phyloP scores from a whole-genome alignment of 2,797 vertebrate species.

The Smutsia temminckii region DNA sequence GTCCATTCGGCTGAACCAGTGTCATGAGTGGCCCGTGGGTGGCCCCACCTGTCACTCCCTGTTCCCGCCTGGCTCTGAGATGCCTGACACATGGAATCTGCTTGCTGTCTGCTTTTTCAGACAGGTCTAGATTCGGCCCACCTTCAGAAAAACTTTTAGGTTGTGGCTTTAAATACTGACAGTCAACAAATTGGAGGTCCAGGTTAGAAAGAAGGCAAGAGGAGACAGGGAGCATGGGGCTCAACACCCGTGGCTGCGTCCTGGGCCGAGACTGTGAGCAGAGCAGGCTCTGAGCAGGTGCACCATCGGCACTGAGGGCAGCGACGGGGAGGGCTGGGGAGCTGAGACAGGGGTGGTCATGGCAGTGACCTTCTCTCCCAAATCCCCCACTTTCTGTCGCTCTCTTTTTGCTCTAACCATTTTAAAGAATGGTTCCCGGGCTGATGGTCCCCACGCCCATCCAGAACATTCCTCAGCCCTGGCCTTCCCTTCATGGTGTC shows the following conservation, averaged over 20 bases:
- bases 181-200: not conserved
- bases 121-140: not conserved
- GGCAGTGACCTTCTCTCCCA: not conserved
- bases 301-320: fast-evolving
- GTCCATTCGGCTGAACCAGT: fast-evolving
- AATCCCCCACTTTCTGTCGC: not conserved
- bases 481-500: not conserved
- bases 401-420: not conserved
- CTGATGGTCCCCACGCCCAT: fast-evolving
- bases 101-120: fast-evolving
- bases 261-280: not conserved
- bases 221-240: fast-evolving
- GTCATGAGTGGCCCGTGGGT: not conserved
- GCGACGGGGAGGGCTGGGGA: fast-evolving
- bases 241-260: fast-evolving
- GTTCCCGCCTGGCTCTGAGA: not conserved
- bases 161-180: not conserved
- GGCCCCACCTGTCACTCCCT: not conserved
- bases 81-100: fast-evolving
- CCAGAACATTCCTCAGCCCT: not conserved
- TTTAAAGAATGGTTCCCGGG: not conserved
- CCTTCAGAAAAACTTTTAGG: not conserved
- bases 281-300: fast-evolving
- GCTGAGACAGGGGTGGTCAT: fast-evolving
- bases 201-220: not conserved